phyloP scores from a whole-genome alignment of 2,797 vertebrate genomes.

The Chanos chanos region DNA sequence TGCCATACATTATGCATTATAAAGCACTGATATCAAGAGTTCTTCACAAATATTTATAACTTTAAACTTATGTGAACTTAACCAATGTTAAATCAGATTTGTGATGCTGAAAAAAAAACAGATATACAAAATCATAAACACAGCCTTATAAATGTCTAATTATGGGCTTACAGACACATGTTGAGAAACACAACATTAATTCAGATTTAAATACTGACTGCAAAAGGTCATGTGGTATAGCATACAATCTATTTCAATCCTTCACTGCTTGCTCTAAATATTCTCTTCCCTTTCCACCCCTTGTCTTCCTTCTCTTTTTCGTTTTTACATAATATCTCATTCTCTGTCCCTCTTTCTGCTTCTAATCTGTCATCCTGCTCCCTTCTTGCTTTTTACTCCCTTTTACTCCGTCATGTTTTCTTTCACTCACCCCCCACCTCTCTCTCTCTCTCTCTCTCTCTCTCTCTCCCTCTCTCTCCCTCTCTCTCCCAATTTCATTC shows the following conservation, averaged over 20 bases:
- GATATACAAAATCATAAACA: neutral
- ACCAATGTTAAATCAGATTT: too few relatives aligned
- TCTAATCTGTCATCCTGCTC: constrained; percentile 18
- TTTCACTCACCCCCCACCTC: neutral
- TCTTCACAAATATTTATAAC: too few relatives aligned
- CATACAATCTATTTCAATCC: too few relatives aligned
- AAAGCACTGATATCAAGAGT: too few relatives aligned
- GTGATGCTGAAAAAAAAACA: too few relatives aligned
- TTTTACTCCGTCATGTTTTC: neutral
- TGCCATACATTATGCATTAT: too few relatives aligned
- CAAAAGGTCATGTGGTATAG: too few relatives aligned
- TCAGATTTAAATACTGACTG: too few relatives aligned
- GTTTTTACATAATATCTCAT: neutral
- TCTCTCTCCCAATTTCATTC: neutral
- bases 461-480: constrained; percentile 46
- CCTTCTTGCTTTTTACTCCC: neutral
- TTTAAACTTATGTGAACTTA: too few relatives aligned
- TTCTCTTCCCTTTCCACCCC: too few relatives aligned
- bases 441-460: constrained; percentile 34
- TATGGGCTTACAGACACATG: neutral
- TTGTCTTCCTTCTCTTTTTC: neutral
- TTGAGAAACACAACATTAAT: neutral
- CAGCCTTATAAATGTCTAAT: neutral
- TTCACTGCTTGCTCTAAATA: too few relatives aligned
- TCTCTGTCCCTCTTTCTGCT: constrained; percentile 1